These are phyloP conservation scores for Hydropotes inermis DNA, from an alignment of 2,113 vertebrate species.

Conservation along the genomic window DNA sequence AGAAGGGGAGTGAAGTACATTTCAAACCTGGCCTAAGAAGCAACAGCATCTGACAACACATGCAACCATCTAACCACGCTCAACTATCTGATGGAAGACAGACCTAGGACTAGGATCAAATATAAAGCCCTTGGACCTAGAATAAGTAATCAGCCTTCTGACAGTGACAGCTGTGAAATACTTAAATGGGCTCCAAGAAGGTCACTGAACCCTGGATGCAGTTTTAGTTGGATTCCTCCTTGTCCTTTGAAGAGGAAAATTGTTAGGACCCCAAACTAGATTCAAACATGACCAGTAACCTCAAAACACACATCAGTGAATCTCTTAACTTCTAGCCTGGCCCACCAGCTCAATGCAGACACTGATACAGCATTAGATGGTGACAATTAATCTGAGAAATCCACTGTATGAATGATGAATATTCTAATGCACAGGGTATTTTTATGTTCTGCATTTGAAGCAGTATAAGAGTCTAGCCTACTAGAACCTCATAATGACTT, in stretches of 20 bases:
- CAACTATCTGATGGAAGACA: neutral
- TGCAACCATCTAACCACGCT: neutral
- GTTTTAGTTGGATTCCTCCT: neutral
- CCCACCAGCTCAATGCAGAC: neutral
- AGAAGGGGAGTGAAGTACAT: neutral
- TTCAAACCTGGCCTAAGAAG: neutral
- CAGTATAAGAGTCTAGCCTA: neutral
- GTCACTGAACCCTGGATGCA: neutral
- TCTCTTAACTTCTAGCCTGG: neutral
- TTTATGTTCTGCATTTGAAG: neutral
- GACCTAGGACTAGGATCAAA: neutral
- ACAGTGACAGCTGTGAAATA: neutral
- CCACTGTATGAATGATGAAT: neutral
- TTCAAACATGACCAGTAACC: neutral
- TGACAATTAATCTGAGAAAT: neutral
- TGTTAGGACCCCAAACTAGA: neutral
- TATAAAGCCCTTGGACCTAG: fast-evolving
- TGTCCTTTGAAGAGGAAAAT: neutral
- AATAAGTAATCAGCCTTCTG: neutral
- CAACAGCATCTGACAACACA: neutral
- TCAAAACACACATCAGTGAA: neutral
- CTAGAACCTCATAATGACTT: neutral
- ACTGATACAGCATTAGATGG: fast-evolving
- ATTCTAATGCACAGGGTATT: neutral
- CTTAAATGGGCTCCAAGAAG: neutral